Conservation (phyloP, 2,797 vertebrate genomes). For the Rhinogobio ventralis region DNA sequence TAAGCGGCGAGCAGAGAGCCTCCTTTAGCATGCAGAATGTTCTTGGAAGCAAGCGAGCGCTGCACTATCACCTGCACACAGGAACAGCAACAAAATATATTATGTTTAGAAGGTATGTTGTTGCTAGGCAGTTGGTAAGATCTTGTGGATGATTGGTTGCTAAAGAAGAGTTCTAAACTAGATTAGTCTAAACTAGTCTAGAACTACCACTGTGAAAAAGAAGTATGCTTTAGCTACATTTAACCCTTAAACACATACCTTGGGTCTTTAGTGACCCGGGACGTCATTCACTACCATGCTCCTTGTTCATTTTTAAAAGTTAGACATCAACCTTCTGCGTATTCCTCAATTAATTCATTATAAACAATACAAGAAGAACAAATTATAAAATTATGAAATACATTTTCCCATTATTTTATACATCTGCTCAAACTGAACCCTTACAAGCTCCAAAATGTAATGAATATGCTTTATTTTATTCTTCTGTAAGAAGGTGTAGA, state of each 20-base stretch:
- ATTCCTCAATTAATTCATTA: too few relatives aligned
- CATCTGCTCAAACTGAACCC: too few relatives aligned
- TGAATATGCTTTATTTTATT: too few relatives aligned
- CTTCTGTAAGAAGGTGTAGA: too few relatives aligned
- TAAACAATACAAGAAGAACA: too few relatives aligned
- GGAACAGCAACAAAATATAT: background rate
- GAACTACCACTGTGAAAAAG: background rate
- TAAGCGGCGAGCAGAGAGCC: constrained; percentile 92
- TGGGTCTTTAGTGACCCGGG: too few relatives aligned
- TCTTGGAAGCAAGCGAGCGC: constrained; percentile 91
- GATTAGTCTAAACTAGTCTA: background rate
- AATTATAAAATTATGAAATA: too few relatives aligned
- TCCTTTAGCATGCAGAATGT: constrained; percentile 92
- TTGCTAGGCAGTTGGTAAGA: background rate
- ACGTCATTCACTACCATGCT: too few relatives aligned
- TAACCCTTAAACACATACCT: background rate
- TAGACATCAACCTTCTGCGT: too few relatives aligned
- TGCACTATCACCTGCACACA: constrained; percentile 93
- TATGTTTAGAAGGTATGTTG: background rate
- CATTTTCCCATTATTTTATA: too few relatives aligned
- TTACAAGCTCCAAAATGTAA: too few relatives aligned
- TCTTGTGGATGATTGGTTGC: background rate
- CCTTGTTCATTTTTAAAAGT: too few relatives aligned
- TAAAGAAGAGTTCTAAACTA: background rate
- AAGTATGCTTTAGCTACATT: background rate